Conservation (phyloP, 2,888 invertebrate species). For the Drosophila borealis region DNA sequence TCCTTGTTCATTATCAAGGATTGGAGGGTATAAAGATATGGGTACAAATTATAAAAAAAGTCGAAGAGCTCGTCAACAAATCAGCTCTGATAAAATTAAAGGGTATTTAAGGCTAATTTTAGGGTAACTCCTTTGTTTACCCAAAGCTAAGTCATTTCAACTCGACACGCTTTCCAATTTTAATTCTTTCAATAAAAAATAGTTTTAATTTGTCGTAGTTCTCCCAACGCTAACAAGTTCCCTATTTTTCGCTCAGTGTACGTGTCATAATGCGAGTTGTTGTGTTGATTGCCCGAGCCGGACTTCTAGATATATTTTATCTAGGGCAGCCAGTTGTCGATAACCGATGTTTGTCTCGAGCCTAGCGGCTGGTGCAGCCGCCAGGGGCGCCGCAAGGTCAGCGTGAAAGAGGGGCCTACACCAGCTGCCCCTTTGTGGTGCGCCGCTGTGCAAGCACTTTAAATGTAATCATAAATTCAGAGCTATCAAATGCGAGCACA, state of each 20-base stretch:
- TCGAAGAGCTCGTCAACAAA: background rate
- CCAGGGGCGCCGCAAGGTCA: conserved; percentile 54
- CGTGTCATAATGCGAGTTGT: conserved; percentile 6
- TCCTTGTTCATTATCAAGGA: no score
- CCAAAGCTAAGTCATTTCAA: no score
- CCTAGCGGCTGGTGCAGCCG: conserved; percentile 14
- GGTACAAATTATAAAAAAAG: no score
- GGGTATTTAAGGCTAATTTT: no score
- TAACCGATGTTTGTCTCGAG: conserved; percentile 33
- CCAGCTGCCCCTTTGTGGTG: background rate
- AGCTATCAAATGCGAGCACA: conserved; percentile 48
- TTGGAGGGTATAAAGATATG: no score
- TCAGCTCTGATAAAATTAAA: background rate
- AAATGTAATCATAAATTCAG: conserved; percentile 63
- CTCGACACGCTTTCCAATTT: no score
- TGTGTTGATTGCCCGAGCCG: conserved; percentile 42
- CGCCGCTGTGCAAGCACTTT: conserved; percentile 33
- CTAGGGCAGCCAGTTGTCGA: conserved; percentile 63
- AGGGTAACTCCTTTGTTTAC: no score
- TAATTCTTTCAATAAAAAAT: no score
- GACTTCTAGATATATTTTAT: conserved; percentile 50
- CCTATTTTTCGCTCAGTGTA: conserved; percentile 32
- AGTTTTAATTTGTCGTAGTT: background rate
- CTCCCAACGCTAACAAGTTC: no score
- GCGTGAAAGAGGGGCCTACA: background rate